A percentile compares a stretch with the other conserved stretches of the same genome.
These are phyloP conservation scores for Prionchulus punctatus DNA, from an alignment of 2,888 invertebrate genomes.

Conservation along the genomic window DNA sequence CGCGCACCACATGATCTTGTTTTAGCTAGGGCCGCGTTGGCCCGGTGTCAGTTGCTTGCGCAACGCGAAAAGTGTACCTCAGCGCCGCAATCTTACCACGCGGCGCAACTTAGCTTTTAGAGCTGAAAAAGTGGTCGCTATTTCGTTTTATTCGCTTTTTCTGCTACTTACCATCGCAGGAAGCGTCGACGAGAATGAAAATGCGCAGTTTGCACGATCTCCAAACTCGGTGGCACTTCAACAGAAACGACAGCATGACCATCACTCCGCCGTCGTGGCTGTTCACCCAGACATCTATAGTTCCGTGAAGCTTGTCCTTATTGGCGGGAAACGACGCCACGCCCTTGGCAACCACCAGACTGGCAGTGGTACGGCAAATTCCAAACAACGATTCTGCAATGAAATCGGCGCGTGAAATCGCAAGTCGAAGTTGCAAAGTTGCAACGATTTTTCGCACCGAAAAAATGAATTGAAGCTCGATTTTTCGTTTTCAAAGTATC, in stretches of 20 bases:
- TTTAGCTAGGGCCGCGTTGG: too few species aligned
- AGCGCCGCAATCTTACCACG: too few species aligned
- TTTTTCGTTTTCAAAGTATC: too few species aligned
- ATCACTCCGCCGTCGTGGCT: slow-evolving; percentile 82
- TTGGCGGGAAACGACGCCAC: slow-evolving; percentile 89
- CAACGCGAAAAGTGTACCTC: too few species aligned
- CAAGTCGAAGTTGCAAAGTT: background rate
- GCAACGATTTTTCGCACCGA: background rate
- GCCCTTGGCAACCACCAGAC: slow-evolving; percentile 87
- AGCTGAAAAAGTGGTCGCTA: too few species aligned
- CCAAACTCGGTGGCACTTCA: slow-evolving; percentile 69
- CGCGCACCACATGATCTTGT: too few species aligned
- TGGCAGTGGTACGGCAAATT: slow-evolving; percentile 78
- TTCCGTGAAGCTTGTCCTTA: slow-evolving; percentile 65
- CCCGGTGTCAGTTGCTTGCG: too few species aligned
- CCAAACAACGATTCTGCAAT: slow-evolving; percentile 37
- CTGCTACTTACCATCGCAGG: too few species aligned
- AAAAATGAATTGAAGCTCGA: slow-evolving; percentile 41
- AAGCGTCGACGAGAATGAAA: too few species aligned
- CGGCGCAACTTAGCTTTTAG: too few species aligned
- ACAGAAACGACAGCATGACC: slow-evolving; percentile 55
- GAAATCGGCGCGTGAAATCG: background rate
- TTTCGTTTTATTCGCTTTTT: too few species aligned
- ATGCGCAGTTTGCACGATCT: slow-evolving; percentile 94
- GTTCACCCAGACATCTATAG: slow-evolving; percentile 99